Conservation (phyloP, 2,797 vertebrate species). For the Anas georgica region DNA sequence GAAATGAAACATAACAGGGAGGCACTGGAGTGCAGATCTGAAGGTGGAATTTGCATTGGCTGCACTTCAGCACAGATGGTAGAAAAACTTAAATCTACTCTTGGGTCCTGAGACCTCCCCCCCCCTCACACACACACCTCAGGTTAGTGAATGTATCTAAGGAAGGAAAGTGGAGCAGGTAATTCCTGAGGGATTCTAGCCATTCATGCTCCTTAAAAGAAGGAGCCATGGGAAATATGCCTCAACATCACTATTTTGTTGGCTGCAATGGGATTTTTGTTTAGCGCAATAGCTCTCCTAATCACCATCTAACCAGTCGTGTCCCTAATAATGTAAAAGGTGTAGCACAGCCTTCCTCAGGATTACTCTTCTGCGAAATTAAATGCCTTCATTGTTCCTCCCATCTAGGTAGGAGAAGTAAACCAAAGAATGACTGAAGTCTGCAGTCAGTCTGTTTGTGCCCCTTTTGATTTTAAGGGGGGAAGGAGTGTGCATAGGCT, state of each 20-base stretch:
- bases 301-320: conserved; percentile 42
- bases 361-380: conserved; percentile 29
- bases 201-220: conserved; percentile 41
- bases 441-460: neutral
- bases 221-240: conserved; percentile 7
- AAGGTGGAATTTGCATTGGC: conserved; percentile 50
- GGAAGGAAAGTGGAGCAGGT: conserved; percentile 1
- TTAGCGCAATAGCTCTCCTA: conserved; percentile 44
- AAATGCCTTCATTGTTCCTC: neutral
- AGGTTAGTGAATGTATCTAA: conserved; percentile 14
- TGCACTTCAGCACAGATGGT: conserved; percentile 42
- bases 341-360: conserved; percentile 18
- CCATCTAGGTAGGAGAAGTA: neutral
- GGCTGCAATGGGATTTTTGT: conserved; percentile 37
- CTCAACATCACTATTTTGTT: conserved; percentile 24
- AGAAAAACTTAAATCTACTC: conserved; percentile 16
- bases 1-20: conserved; percentile 59
- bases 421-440: neutral
- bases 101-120: conserved; percentile 45
- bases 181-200: conserved; percentile 31
- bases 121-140: neutral
- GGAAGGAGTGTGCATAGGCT: neutral
- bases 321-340: conserved; percentile 57
- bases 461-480: neutral
- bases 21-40: conserved; percentile 2